Conservation (phyloP, 2,113 vertebrate species). For the Platycercus adscitus region DNA sequence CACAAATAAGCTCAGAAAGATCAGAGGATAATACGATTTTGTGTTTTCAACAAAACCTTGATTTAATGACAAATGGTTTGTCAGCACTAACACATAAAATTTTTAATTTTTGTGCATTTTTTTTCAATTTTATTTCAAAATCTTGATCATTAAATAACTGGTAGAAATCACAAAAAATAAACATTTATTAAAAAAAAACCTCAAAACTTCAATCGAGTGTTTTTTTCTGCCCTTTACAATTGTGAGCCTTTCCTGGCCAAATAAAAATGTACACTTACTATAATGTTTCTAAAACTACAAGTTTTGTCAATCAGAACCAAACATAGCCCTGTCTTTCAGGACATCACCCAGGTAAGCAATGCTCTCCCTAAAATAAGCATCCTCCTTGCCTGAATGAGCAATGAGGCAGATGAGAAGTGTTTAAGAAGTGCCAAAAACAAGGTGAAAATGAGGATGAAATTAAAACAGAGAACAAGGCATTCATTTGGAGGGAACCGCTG, state of each 20-base stretch:
- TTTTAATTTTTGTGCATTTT: not conserved
- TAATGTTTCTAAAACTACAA: not conserved
- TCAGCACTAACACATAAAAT: not conserved
- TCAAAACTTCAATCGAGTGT: not conserved
- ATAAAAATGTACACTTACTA: not conserved
- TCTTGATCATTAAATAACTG: not conserved
- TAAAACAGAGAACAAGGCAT: constrained; percentile 22
- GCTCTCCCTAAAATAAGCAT: not conserved
- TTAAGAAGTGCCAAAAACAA: not conserved
- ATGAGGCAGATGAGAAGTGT: not conserved
- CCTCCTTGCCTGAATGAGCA: not conserved
- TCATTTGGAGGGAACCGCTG: not conserved
- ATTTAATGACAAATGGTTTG: not conserved
- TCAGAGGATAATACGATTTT: not conserved
- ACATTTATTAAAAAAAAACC: not conserved
- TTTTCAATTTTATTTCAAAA: not conserved
- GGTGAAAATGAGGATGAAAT: constrained; percentile 18
- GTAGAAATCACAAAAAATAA: not conserved
- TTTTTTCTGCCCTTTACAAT: not conserved
- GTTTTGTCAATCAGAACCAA: not conserved
- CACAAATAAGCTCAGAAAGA: not conserved
- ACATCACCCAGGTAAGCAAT: not conserved
- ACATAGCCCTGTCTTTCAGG: not conserved
- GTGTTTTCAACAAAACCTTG: not conserved
- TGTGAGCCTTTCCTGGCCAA: not conserved